These are phyloP conservation scores for Chelonus formosanus DNA, from an alignment of 2,888 invertebrate genomes.

Conservation along the genomic window DNA sequence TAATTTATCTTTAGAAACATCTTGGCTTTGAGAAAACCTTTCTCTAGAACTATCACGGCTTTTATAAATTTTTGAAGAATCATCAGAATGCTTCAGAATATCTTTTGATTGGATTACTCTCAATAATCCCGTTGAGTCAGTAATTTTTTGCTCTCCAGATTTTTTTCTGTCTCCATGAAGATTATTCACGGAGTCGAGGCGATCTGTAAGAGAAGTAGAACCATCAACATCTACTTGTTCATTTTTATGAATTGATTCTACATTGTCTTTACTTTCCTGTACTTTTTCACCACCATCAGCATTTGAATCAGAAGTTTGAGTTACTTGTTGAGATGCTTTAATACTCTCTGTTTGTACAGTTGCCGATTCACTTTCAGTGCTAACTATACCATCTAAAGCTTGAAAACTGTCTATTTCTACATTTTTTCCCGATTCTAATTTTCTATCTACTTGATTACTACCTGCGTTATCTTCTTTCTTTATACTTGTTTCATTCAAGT, in stretches of 20 bases:
- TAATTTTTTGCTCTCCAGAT: background rate
- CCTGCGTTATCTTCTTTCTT: too few relatives aligned
- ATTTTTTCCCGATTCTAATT: too few relatives aligned
- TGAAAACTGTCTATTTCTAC: too few relatives aligned
- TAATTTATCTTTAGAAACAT: background rate
- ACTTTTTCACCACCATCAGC: slow-evolving; percentile 21
- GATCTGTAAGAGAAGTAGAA: slow-evolving; percentile 43
- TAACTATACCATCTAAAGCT: too few relatives aligned
- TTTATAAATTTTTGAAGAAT: background rate
- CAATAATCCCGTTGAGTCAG: too few relatives aligned
- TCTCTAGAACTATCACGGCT: background rate
- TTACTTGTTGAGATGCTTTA: too few relatives aligned
- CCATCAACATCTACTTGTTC: slow-evolving; percentile 40
- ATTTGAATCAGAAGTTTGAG: background rate
- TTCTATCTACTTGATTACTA: too few relatives aligned
- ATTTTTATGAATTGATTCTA: slow-evolving; percentile 38
- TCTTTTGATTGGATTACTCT: too few relatives aligned
- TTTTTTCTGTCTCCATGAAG: background rate
- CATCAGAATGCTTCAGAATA: background rate
- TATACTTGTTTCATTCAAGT: too few relatives aligned
- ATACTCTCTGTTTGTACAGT: too few relatives aligned
- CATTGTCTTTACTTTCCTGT: slow-evolving; percentile 33
- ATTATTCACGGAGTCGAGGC: slow-evolving; percentile 26
- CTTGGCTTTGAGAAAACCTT: background rate
- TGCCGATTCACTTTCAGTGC: too few relatives aligned